Base-by-base conservation (phyloP, 2,113 vertebrate genomes). In the Corvus cornix region DNA sequence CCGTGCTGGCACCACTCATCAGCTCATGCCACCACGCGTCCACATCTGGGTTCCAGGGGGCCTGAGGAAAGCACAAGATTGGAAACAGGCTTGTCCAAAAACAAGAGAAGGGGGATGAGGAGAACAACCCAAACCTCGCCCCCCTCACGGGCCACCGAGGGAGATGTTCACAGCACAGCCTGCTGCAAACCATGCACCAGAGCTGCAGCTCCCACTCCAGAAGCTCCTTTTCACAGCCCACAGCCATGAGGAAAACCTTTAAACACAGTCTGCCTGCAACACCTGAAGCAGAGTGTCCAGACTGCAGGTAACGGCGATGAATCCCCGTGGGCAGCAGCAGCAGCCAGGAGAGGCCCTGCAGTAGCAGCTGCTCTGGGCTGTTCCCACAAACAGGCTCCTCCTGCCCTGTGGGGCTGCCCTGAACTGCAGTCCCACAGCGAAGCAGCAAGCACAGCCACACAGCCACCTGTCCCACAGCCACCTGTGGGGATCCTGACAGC, bases 1-100 rank as follows among this genome's bases (percentile, higher is more conserved):
- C 98, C 1, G 98, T 98, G 11, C 98, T 98, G 35, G 97, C 99
- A 11, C 97, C 96, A 9, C 96, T 84, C 68, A 99, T 87, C 93
- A 99, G 98, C n/a, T 98, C 96, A 27, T 99, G 98, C 99, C 99
- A 99, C 97, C 99, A 99, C 56, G 95, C 6, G 49, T 99, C 99
- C 87, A 98, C 67, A 2, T 98, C 97, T 4, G 99, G 97, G 96
- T 99, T 98, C 99, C 99, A 99, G 22, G 98, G 97, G 24, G 97
- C 97, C 99, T 99, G 97, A 51, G 86, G 56, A 86, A 62, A 88
- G 46, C 73, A 95, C 8, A 63, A 5, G 7, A 67, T 86, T 58
- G 53, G 55, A 52, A 81, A 69, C 15, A 92, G 35, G 7, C 68
- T 75, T 7, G 4, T 10, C n/a, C 67, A 79, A 76, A 87, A 70